These are phyloP conservation scores for Metaphire vulgaris DNA, from an alignment of 1,140 invertebrate species.

Conservation along the genomic window DNA sequence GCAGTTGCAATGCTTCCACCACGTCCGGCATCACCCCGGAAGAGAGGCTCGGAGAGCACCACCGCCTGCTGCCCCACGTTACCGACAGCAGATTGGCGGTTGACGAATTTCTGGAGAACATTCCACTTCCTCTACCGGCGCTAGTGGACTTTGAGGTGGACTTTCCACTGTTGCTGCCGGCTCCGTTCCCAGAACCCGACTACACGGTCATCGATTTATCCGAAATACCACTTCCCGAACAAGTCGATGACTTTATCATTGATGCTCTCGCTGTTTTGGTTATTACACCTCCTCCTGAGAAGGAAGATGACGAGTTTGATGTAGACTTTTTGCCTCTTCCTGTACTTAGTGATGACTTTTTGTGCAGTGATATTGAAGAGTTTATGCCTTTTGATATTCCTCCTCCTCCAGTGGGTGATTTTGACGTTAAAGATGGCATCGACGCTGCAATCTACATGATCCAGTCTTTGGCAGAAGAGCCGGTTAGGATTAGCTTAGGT, in stretches of 20 bases:
- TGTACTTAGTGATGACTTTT: too few relatives aligned
- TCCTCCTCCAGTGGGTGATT: too few relatives aligned
- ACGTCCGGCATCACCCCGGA: not conserved
- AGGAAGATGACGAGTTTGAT: not conserved
- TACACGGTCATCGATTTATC: not conserved
- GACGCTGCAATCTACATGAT: too few relatives aligned
- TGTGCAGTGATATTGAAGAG: too few relatives aligned
- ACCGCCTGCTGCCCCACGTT: not conserved
- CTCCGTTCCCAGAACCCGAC: not conserved
- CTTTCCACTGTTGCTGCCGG: not conserved
- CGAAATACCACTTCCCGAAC: not conserved
- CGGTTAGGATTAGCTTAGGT: not conserved
- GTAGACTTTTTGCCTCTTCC: not conserved
- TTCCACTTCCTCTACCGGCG: conserved; percentile 9
- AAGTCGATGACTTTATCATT: not conserved
- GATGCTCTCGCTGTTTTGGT: not conserved
- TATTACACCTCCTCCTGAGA: not conserved
- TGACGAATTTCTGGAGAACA: conserved; percentile 14
- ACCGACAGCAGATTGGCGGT: not conserved
- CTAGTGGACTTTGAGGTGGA: not conserved
- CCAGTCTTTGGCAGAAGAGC: too few relatives aligned
- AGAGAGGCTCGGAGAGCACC: not conserved
- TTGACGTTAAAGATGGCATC: too few relatives aligned
- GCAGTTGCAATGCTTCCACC: not conserved
- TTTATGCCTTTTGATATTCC: too few relatives aligned